Conservation (phyloP, 2,888 invertebrate genomes). For the Lasiommata megera region DNA sequence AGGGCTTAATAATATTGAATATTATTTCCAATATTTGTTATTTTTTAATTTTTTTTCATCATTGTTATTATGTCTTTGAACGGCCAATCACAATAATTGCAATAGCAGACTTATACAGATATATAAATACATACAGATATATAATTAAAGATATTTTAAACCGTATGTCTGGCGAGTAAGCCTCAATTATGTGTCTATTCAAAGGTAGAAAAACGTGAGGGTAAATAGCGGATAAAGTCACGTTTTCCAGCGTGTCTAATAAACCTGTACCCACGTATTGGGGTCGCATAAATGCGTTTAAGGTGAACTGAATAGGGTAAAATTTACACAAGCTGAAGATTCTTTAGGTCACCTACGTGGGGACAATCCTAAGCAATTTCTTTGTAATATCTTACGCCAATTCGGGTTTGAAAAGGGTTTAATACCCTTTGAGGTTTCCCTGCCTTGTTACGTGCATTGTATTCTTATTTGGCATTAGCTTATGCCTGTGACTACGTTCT, state of each 20-base stretch:
- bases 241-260: neutral
- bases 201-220: neutral
- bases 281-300: neutral
- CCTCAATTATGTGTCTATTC: neutral
- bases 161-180: neutral
- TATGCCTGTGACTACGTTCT: too few relatives aligned
- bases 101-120: too few relatives aligned
- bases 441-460: too few relatives aligned
- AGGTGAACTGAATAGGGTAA: neutral
- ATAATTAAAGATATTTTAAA: neutral
- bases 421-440: neutral
- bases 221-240: neutral
- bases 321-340: neutral
- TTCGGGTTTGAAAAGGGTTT: neutral
- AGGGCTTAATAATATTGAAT: too few relatives aligned
- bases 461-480: too few relatives aligned
- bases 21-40: too few relatives aligned
- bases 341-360: neutral
- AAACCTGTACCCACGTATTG: constrained; percentile 2
- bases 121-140: too few relatives aligned
- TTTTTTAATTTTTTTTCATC: too few relatives aligned
- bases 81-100: too few relatives aligned
- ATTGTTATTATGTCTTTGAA: too few relatives aligned
- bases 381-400: neutral
- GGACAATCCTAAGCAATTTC: neutral